A percentile compares a stretch with the other conserved stretches of the same genome.
phyloP scores from a whole-genome alignment of 2,113 vertebrate species.

The Gymnobelideus leadbeateri region DNA sequence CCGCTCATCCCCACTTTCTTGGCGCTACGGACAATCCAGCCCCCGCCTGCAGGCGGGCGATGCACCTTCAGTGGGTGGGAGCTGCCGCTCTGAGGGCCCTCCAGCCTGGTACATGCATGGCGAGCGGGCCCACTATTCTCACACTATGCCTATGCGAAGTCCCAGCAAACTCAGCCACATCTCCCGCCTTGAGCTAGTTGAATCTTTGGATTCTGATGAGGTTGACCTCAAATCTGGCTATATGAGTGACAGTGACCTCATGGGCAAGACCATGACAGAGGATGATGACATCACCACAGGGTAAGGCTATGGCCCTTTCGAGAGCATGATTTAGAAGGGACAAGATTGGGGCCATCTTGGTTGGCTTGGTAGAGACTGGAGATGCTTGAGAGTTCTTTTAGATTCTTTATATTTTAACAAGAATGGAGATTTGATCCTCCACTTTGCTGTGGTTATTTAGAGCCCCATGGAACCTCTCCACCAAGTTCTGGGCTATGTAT shows the following conservation, averaged over 20 bases:
- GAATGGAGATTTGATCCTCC: neutral
- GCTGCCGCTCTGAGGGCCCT: conserved; percentile 87
- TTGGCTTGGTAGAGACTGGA: neutral
- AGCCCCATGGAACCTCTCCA: neutral
- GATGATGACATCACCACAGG: conserved; percentile 95
- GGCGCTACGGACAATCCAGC: conserved; percentile 96
- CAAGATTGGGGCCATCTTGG: neutral
- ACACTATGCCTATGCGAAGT: conserved; percentile 94
- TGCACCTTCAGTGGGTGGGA: conserved; percentile 92
- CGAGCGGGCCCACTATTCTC: conserved; percentile 90
- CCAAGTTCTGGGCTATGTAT: neutral
- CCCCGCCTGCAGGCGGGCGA: conserved; percentile 96
- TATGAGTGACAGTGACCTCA: conserved; percentile 91
- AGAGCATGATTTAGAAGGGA: neutral
- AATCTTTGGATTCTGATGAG: conserved; percentile 88
- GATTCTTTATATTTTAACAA: neutral
- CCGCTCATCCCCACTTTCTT: conserved; percentile 95
- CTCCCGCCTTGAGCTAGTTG: conserved; percentile 92
- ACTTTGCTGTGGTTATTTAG: neutral
- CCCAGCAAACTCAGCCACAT: conserved; percentile 91
- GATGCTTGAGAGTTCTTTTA: neutral
- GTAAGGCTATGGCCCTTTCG: conserved; percentile 76
- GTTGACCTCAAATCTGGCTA: conserved; percentile 93
- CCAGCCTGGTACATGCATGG: conserved; percentile 86
- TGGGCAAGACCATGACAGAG: conserved; percentile 90